Evolutionary conservation across 2,113 vertebrate species (phyloP).

Genomic region (Poicephalus gulielmi): DNA sequence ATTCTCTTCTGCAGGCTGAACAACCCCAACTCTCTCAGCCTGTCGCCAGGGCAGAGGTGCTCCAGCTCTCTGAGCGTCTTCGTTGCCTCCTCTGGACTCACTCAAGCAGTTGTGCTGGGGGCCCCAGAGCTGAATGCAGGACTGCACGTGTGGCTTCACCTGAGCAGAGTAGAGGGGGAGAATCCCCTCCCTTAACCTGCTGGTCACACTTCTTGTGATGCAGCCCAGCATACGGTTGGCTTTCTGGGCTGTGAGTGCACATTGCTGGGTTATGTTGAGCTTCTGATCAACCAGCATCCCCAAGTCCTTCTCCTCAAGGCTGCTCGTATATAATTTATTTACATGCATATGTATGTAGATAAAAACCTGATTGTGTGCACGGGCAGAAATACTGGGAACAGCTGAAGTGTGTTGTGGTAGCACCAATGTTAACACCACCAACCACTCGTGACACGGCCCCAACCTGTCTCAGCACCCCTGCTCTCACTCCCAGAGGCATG

Average conservation of each 20-base stretch:
- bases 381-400: background rate
- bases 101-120: background rate
- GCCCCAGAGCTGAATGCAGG: background rate
- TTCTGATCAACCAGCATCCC: background rate
- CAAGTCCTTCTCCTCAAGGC: background rate
- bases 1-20: background rate
- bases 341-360: background rate
- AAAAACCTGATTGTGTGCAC: background rate
- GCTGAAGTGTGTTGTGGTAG: background rate
- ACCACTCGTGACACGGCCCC: accelerated
- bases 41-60: background rate
- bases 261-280: background rate
- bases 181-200: background rate
- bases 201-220: background rate
- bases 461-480: background rate
- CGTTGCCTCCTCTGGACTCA: background rate
- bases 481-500: background rate
- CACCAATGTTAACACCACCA: background rate
- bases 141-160: background rate
- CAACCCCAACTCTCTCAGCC: background rate
- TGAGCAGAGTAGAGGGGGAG: background rate
- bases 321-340: background rate
- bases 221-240: background rate
- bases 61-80: background rate
- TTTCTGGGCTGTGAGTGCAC: background rate